phyloP scores from a whole-genome alignment of 2,113 vertebrate species.

The Gasterosteus aculeatus region DNA sequence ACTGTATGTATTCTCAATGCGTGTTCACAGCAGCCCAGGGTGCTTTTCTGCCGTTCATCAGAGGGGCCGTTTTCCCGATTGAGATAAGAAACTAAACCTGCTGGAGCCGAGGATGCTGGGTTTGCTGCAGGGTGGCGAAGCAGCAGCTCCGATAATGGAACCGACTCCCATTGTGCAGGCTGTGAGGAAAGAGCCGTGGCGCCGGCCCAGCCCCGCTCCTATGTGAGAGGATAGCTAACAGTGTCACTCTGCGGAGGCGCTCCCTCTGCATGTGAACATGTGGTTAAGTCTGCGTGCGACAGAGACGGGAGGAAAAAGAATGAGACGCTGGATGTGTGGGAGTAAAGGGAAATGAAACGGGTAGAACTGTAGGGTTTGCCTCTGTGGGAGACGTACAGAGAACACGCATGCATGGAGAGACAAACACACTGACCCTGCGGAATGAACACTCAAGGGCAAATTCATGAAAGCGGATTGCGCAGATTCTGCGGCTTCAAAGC shows the following conservation, averaged over 20 bases:
- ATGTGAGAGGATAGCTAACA: constrained; percentile 71
- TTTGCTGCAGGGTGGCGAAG: constrained; percentile 76
- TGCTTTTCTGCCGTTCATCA: constrained; percentile 66
- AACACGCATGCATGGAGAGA: constrained; percentile 13
- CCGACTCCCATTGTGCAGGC: constrained; percentile 74
- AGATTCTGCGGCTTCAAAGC: neutral
- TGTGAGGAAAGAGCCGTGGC: constrained; percentile 75
- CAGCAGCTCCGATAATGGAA: constrained; percentile 78
- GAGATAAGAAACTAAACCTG: constrained; percentile 80
- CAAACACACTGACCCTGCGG: constrained; percentile 37
- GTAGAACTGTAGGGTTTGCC: constrained; percentile 6
- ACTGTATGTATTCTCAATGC: constrained; percentile 53
- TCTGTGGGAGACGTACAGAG: constrained; percentile 12
- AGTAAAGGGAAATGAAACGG: neutral
- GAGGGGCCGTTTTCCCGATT: constrained; percentile 70
- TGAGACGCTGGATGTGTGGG: constrained; percentile 10
- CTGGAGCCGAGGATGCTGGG: constrained; percentile 72
- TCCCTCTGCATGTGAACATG: constrained; percentile 39
- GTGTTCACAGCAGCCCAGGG: constrained; percentile 62
- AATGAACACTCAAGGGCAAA: constrained; percentile 4
- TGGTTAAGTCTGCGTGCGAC: constrained; percentile 59
- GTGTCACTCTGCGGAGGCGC: constrained; percentile 49
- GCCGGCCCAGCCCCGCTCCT: constrained; percentile 68
- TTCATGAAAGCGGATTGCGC: neutral
- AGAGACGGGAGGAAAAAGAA: constrained; percentile 23